Evolutionary conservation across 2,113 vertebrate species (phyloP).

Genomic region (Progne subis): DNA sequence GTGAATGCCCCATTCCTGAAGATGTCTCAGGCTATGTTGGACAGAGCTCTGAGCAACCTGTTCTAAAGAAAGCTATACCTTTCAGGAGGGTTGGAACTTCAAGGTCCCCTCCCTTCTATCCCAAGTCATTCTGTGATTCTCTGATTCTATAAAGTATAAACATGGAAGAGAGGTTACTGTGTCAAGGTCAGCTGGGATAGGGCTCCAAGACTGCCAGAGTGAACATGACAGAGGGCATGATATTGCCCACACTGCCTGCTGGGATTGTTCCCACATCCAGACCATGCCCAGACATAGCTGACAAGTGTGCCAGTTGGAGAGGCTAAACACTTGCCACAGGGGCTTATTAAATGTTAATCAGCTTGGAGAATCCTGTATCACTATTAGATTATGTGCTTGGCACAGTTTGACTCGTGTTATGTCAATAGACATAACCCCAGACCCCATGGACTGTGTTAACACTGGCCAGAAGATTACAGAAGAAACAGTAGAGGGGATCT

Average conservation of each 20-base stretch:
- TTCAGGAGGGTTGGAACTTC: background rate
- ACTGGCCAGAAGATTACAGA: background rate
- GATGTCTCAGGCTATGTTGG: background rate
- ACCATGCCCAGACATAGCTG: background rate
- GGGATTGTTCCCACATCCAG: background rate
- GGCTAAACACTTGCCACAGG: background rate
- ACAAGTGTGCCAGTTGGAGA: background rate
- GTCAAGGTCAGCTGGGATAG: background rate
- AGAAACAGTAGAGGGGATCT: background rate
- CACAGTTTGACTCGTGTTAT: background rate
- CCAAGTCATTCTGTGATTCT: background rate
- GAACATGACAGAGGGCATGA: background rate
- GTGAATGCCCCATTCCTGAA: background rate
- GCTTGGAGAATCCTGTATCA: background rate
- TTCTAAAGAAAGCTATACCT: background rate
- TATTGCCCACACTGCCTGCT: background rate
- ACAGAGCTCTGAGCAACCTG: background rate
- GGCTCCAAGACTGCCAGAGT: background rate
- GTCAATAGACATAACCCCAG: background rate
- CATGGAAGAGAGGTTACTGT: background rate
- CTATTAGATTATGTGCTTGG: background rate
- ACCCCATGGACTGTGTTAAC: background rate
- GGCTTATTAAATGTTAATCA: constrained; percentile 3
- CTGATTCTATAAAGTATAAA: background rate
- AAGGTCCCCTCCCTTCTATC: background rate